These are phyloP conservation scores for Hirudinaria manillensis DNA, from an alignment of 2,888 invertebrate species.

Conservation along the genomic window DNA sequence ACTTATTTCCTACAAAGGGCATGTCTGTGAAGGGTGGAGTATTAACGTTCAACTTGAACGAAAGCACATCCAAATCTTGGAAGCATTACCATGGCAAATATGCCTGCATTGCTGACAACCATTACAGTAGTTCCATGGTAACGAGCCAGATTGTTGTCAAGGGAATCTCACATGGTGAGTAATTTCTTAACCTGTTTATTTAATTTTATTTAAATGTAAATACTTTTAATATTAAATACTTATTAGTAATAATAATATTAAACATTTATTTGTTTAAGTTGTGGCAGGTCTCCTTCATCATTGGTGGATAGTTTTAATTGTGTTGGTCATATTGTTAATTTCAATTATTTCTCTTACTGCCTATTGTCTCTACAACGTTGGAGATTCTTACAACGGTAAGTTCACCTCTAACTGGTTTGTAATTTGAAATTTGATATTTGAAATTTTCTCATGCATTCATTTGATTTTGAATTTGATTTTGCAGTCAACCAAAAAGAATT, in stretches of 20 bases:
- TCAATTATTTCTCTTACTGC: background rate
- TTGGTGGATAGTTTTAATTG: background rate
- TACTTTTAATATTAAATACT: background rate
- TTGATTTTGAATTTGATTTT: background rate
- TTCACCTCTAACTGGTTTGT: background rate
- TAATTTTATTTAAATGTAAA: background rate
- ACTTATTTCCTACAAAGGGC: no score
- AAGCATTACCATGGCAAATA: background rate
- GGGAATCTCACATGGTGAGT: background rate
- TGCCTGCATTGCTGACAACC: constrained; percentile 14
- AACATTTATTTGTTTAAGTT: background rate
- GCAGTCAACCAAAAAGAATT: constrained; percentile 2
- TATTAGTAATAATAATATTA: background rate
- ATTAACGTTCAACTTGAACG: no score
- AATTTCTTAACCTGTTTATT: background rate
- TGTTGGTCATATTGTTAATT: background rate
- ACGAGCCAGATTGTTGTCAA: background rate
- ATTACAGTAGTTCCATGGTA: background rate
- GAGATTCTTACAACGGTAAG: background rate
- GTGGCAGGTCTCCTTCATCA: no score
- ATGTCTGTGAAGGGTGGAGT: no score
- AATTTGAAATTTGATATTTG: constrained; percentile 1
- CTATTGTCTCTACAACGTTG: background rate
- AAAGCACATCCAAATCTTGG: background rate
- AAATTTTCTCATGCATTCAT: background rate